These are phyloP conservation scores for Dolichallabes microphthalmus DNA, from an alignment of 2,113 vertebrate genomes.

Conservation along the genomic window DNA sequence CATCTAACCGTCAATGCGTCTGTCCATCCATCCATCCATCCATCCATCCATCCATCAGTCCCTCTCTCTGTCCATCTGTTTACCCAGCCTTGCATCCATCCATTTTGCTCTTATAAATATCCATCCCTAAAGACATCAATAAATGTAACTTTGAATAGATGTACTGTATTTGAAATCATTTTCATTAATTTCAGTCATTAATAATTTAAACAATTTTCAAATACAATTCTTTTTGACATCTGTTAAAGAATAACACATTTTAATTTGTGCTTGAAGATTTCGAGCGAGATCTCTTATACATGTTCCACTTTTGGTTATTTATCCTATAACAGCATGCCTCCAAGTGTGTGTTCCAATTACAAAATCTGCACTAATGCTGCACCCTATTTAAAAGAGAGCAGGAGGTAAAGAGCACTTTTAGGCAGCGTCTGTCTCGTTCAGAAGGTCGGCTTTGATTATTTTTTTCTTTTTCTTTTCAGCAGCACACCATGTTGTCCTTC, in stretches of 20 bases:
- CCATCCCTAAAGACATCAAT: background rate
- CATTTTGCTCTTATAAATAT: background rate
- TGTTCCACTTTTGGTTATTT: background rate
- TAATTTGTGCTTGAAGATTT: background rate
- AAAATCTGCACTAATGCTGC: background rate
- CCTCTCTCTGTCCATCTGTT: too few species aligned
- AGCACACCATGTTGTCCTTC: too few species aligned
- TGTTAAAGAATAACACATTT: background rate
- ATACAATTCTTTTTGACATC: too few species aligned
- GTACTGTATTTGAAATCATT: too few species aligned
- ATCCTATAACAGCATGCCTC: background rate
- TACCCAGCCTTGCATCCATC: too few species aligned
- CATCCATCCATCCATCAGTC: background rate
- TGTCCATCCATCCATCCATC: background rate
- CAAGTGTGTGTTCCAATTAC: background rate
- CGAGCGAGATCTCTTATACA: background rate
- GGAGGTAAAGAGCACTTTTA: background rate
- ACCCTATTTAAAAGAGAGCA: background rate
- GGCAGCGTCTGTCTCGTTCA: background rate
- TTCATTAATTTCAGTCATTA: too few species aligned
- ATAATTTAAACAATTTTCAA: too few species aligned
- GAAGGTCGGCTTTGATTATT: background rate
- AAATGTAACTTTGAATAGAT: background rate
- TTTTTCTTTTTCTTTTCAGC: background rate
- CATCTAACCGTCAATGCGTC: too few species aligned